Conservation (phyloP, 2,797 vertebrate species). For the Podargus strigoides region DNA sequence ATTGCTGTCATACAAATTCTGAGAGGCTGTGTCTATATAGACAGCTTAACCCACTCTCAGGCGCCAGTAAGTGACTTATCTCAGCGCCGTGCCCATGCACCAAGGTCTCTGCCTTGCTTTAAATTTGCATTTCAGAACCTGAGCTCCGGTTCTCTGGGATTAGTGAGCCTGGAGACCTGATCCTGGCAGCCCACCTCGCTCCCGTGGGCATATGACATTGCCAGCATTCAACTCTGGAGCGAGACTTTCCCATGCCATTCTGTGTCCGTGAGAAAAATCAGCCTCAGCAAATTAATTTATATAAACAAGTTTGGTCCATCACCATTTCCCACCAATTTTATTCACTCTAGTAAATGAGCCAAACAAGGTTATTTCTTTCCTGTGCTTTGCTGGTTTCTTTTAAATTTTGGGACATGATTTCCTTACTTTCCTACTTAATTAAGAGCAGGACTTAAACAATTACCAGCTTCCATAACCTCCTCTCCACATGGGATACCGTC, state of each 20-base stretch:
- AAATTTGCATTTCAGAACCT: neutral
- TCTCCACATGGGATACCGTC: neutral
- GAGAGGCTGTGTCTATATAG: slow-evolving; percentile 49
- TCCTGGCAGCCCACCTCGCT: neutral
- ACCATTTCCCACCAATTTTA: neutral
- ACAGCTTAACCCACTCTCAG: slow-evolving; percentile 48
- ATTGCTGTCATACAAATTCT: slow-evolving; percentile 29
- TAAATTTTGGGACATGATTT: neutral
- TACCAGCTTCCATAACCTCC: neutral
- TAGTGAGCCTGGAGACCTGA: neutral
- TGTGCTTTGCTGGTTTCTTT: neutral
- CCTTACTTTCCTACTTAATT: neutral
- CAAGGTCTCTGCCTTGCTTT: neutral
- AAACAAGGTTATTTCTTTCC: neutral
- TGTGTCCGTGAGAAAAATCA: neutral
- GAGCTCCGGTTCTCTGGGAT: neutral
- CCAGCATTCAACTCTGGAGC: neutral
- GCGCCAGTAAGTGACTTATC: neutral
- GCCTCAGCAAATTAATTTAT: neutral
- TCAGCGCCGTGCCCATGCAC: neutral
- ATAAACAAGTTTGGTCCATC: neutral
- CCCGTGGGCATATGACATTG: neutral
- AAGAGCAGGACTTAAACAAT: neutral
- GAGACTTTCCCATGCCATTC: neutral
- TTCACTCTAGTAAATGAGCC: neutral